These are phyloP conservation scores for Perccottus glenii DNA, from an alignment of 2,113 vertebrate genomes.

Conservation along the genomic window DNA sequence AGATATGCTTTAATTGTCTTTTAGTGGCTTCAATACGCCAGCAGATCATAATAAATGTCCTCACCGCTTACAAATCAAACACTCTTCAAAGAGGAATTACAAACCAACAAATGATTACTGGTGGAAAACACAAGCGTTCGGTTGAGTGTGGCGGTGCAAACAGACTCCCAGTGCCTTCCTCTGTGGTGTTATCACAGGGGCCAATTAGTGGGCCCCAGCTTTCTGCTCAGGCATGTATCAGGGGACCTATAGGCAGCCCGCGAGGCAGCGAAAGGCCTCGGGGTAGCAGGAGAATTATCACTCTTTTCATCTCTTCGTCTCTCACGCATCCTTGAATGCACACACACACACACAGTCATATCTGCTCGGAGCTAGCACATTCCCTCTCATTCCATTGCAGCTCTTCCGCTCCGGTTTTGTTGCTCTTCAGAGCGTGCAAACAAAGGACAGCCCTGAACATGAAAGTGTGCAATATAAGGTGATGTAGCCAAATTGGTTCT, in stretches of 20 bases:
- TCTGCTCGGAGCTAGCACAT: slow-evolving; percentile 37
- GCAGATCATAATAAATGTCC: slow-evolving; percentile 56
- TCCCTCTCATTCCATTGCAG: slow-evolving; percentile 30
- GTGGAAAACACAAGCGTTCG: slow-evolving; percentile 45
- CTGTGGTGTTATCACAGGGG: slow-evolving; percentile 70
- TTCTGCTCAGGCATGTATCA: slow-evolving; percentile 67
- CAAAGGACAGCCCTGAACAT: slow-evolving; percentile 41
- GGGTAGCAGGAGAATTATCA: slow-evolving; percentile 74
- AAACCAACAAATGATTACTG: slow-evolving; percentile 66
- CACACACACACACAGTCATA: slow-evolving; percentile 26
- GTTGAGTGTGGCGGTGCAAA: background rate
- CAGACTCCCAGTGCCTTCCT: slow-evolving; percentile 37
- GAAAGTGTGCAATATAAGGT: slow-evolving; percentile 34
- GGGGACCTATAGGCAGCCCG: slow-evolving; percentile 69
- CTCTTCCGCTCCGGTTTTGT: slow-evolving; percentile 8
- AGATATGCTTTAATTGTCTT: slow-evolving; percentile 65
- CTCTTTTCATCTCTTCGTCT: slow-evolving; percentile 74
- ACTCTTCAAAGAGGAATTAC: slow-evolving; percentile 65
- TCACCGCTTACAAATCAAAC: slow-evolving; percentile 65
- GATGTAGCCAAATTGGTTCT: slow-evolving; percentile 32
- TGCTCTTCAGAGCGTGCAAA: slow-evolving; percentile 25
- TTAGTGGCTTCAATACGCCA: slow-evolving; percentile 52
- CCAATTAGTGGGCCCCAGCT: slow-evolving; percentile 73
- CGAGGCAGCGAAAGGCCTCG: slow-evolving; percentile 64
- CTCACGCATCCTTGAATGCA: slow-evolving; percentile 60